A percentile compares a stretch with the other conserved stretches of the same genome.
Conservation (phyloP, 2,797 vertebrate genomes). For the Numenius phaeopus region DNA sequence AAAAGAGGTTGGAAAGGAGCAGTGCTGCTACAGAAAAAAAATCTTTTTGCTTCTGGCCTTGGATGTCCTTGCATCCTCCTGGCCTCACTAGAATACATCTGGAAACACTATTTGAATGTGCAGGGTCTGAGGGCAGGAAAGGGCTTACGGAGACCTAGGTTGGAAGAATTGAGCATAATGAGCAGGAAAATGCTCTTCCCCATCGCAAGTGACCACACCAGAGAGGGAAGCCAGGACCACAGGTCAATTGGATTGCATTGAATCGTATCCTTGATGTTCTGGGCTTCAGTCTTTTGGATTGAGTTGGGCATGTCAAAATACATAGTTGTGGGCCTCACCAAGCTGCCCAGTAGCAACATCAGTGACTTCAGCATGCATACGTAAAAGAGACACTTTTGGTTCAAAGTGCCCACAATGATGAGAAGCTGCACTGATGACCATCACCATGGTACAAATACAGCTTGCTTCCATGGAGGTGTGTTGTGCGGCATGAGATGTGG, state of each 20-base stretch:
- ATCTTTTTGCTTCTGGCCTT: neutral
- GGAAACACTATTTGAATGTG: neutral
- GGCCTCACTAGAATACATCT: neutral
- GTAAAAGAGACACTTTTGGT: fast-evolving
- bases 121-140: neutral
- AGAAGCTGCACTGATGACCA: neutral
- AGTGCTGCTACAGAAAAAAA: neutral
- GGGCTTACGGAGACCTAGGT: neutral
- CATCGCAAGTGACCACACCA: neutral
- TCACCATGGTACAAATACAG: neutral
- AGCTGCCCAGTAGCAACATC: neutral
- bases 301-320: neutral
- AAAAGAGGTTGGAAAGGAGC: neutral
- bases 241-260: neutral
- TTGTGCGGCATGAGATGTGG: fast-evolving
- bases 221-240: neutral
- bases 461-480: neutral
- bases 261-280: neutral
- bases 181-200: neutral
- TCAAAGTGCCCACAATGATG: neutral
- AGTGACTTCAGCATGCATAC: fast-evolving
- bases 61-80: neutral
- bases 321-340: fast-evolving
- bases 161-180: neutral
- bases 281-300: neutral